A percentile compares a stretch with the other conserved stretches of the same genome.
phyloP scores from a whole-genome alignment of 2,797 vertebrate species.

The Rhinatrema bivittatum region DNA sequence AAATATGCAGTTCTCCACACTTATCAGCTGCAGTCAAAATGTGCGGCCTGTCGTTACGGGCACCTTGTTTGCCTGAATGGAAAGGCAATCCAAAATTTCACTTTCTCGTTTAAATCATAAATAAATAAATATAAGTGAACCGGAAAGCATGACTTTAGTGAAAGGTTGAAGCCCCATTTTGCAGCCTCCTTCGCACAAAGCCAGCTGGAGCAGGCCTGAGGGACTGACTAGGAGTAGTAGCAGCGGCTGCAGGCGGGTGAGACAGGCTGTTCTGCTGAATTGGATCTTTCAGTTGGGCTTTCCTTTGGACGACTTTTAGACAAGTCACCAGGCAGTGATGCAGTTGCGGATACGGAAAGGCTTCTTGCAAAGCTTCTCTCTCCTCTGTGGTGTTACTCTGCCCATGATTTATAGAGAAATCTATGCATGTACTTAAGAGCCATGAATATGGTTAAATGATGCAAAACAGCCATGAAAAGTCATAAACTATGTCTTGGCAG shows the following conservation, averaged over 20 bases:
- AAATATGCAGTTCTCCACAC: slow-evolving; percentile 5
- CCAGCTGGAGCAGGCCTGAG: too few relatives aligned
- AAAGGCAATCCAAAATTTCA: neutral
- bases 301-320: neutral
- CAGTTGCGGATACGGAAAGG: neutral
- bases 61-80: slow-evolving; percentile 1
- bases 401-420: too few relatives aligned
- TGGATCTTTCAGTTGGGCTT: neutral
- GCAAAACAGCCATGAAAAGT: too few relatives aligned
- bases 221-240: too few relatives aligned
- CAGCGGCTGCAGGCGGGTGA: neutral
- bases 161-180: too few relatives aligned
- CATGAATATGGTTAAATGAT: too few relatives aligned
- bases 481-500: too few relatives aligned
- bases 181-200: too few relatives aligned
- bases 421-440: too few relatives aligned
- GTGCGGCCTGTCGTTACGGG: neutral
- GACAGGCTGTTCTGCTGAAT: neutral
- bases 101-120: neutral
- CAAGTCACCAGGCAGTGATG: neutral
- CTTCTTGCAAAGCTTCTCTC: neutral
- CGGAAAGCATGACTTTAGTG: too few relatives aligned
- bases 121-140: too few relatives aligned
- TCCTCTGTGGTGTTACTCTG: too few relatives aligned
- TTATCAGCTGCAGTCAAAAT: neutral